Evolutionary conservation across 2,797 vertebrate species (phyloP).

Genomic region (Pantherophis vulpinus): DNA sequence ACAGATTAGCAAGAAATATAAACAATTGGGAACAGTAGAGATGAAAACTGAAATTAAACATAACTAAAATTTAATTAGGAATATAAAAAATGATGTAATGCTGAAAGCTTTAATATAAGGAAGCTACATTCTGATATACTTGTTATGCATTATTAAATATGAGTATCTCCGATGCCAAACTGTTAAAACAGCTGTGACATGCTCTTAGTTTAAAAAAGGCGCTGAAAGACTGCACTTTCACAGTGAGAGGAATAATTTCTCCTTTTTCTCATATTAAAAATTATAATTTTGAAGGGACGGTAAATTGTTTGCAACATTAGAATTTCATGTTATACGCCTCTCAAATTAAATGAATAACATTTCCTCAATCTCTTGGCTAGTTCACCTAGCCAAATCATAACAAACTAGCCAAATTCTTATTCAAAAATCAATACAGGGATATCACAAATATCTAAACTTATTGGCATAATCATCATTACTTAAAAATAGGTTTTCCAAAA

Average conservation of each 20-base stretch:
- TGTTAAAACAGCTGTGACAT: background rate
- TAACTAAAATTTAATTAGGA: background rate
- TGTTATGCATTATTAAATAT: background rate
- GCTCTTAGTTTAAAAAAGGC: background rate
- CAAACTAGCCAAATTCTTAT: background rate
- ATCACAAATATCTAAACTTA: background rate
- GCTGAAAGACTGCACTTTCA: background rate
- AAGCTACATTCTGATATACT: background rate
- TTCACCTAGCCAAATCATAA: background rate
- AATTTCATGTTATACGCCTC: background rate
- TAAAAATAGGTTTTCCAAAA: background rate
- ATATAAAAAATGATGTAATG: background rate
- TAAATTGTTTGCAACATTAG: background rate
- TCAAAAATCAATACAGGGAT: background rate
- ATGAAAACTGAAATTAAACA: background rate
- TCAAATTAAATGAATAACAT: background rate
- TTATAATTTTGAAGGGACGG: background rate
- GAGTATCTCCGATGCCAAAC: background rate
- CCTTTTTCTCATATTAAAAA: background rate
- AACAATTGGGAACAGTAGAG: background rate
- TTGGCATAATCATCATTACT: background rate
- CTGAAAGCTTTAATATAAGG: background rate
- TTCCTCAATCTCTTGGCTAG: background rate
- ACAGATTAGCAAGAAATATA: background rate
- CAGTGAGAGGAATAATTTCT: background rate